Percentiles rank a stretch among this genome's conserved stretches.
phyloP scores from a whole-genome alignment of 2,797 vertebrate genomes.

The Sphaeramia orbicularis region DNA sequence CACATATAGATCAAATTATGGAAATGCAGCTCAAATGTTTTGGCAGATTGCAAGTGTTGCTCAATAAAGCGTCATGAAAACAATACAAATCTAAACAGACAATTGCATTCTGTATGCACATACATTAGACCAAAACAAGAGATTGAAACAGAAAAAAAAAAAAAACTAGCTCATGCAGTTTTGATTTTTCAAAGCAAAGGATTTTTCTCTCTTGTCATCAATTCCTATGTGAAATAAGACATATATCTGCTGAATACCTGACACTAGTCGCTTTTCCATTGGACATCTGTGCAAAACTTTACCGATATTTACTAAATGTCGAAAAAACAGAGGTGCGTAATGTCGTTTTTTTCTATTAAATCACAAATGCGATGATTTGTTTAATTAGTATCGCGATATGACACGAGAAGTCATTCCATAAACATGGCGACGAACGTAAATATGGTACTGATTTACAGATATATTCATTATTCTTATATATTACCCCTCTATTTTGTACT shows the following conservation, averaged over 20 bases:
- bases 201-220: neutral
- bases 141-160: neutral
- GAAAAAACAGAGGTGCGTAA: too few relatives aligned
- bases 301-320: too few relatives aligned
- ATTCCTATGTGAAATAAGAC: conserved; percentile 3
- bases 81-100: conserved; percentile 1
- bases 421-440: too few relatives aligned
- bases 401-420: too few relatives aligned
- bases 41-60: conserved; percentile 5
- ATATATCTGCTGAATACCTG: neutral
- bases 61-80: conserved; percentile 19
- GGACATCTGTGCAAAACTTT: too few relatives aligned
- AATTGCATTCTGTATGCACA: neutral
- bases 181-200: neutral
- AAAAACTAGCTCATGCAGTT: neutral
- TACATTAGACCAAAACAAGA: neutral
- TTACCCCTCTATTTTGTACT: too few relatives aligned
- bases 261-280: too few relatives aligned
- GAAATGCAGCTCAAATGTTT: conserved; percentile 50
- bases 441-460: too few relatives aligned
- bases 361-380: too few relatives aligned
- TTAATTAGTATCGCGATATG: too few relatives aligned
- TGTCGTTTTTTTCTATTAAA: too few relatives aligned
- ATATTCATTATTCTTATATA: too few relatives aligned
- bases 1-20: conserved; percentile 21